Conservation (phyloP, 2,888 invertebrate species). For the Rhorus exstirpatorius region DNA sequence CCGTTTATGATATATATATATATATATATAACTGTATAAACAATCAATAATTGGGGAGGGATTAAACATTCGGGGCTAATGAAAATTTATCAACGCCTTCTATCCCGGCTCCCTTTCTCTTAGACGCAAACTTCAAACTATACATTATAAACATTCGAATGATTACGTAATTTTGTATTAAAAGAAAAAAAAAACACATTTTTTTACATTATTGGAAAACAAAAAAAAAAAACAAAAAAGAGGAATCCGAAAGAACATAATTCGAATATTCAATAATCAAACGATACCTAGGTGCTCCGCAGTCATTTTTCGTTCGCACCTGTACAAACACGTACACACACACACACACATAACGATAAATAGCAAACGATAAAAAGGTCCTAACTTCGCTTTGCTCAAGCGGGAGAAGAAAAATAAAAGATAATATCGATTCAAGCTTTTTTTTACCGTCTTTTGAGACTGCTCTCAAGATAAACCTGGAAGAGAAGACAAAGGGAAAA, state of each 20-base stretch:
- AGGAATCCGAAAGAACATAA: too few species aligned
- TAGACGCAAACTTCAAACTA: conserved; percentile 81
- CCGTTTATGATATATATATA: too few species aligned
- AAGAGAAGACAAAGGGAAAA: not conserved
- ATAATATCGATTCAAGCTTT: conserved; percentile 64
- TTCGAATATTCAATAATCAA: conserved; percentile 32
- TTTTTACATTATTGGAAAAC: conserved; percentile 18
- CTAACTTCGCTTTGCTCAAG: conserved; percentile 2
- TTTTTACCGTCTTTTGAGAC: conserved; percentile 41
- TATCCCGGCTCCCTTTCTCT: conserved; percentile 11
- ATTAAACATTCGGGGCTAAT: conserved; percentile 36
- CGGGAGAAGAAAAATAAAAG: not conserved
- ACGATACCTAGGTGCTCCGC: conserved; percentile 11
- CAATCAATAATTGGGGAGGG: conserved; percentile 75
- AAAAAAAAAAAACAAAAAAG: conserved; percentile 8
- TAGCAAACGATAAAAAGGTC: conserved; percentile 27
- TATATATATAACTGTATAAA: conserved; percentile 80
- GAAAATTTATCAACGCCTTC: conserved; percentile 29
- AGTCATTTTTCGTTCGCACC: conserved; percentile 75
- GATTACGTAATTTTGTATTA: conserved; percentile 47
- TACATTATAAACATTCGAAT: conserved; percentile 83
- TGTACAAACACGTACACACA: conserved; percentile 84
- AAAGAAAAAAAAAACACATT: conserved; percentile 33
- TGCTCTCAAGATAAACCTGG: not conserved
- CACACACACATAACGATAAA: too few species aligned